These are phyloP conservation scores for Huso huso DNA, from an alignment of 2,797 vertebrate species.

Conservation along the genomic window DNA sequence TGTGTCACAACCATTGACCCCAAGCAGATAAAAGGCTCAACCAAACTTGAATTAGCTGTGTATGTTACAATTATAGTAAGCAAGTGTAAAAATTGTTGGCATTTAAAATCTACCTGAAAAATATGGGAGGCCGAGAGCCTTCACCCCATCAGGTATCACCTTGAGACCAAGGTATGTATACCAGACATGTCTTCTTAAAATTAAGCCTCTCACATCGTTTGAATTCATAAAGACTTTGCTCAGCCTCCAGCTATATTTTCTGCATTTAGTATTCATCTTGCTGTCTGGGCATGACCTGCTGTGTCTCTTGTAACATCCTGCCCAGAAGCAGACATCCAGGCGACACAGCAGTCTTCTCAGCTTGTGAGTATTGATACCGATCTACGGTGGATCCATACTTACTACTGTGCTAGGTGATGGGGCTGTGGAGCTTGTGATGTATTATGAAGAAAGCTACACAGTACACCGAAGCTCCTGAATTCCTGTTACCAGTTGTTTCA, in stretches of 20 bases:
- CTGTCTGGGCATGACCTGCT: background rate
- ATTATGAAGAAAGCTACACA: too few species aligned
- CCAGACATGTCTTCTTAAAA: background rate
- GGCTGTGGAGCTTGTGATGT: too few species aligned
- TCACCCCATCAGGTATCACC: too few species aligned
- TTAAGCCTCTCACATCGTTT: background rate
- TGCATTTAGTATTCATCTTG: background rate
- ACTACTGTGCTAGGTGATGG: background rate
- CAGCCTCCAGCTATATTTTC: background rate
- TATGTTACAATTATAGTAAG: background rate
- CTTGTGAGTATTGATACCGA: background rate
- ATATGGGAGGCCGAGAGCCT: background rate
- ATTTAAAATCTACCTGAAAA: background rate
- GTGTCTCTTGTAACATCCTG: background rate
- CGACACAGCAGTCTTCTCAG: background rate
- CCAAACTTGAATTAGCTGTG: background rate
- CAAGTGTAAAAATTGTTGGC: background rate
- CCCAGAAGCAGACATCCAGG: background rate
- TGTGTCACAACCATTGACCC: too few species aligned
- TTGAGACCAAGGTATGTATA: too few species aligned
- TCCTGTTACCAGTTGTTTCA: too few species aligned
- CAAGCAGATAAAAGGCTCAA: too few species aligned
- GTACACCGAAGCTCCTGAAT: too few species aligned
- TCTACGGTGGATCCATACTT: background rate
- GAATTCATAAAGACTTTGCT: background rate